These are phyloP conservation scores for Eueremaeus valkanovi DNA, from an alignment of 2,888 invertebrate genomes.

Conservation along the genomic window DNA sequence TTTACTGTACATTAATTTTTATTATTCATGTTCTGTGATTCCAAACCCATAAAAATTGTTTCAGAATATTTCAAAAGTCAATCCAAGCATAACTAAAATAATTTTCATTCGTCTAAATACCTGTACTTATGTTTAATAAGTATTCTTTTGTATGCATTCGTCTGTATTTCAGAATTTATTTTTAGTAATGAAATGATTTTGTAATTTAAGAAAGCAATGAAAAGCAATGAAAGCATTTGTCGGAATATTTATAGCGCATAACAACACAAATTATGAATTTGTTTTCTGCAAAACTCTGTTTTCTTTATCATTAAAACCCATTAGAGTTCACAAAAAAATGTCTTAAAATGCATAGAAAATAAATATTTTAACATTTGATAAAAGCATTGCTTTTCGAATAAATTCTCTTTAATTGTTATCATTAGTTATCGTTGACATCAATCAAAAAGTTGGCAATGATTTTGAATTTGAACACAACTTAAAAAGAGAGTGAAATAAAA, in stretches of 20 bases:
- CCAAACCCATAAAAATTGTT: too few species aligned
- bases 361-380: not conserved
- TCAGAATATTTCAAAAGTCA: too few species aligned
- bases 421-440: not conserved
- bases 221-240: not conserved
- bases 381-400: not conserved
- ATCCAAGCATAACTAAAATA: too few species aligned
- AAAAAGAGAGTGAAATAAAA: not conserved
- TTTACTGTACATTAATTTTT: too few species aligned
- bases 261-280: not conserved
- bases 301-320: not conserved
- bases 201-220: too few species aligned
- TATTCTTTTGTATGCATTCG: too few species aligned
- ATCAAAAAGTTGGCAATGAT: not conserved
- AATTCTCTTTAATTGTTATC: not conserved
- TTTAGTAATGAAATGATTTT: too few species aligned
- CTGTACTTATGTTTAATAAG: too few species aligned
- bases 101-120: too few species aligned
- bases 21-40: too few species aligned
- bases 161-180: too few species aligned
- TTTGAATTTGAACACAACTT: not conserved
- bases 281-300: not conserved
- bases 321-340: not conserved
- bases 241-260: not conserved
- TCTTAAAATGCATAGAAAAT: not conserved